Conservation (phyloP, 2,888 invertebrate genomes). For the Apamea sordens region DNA sequence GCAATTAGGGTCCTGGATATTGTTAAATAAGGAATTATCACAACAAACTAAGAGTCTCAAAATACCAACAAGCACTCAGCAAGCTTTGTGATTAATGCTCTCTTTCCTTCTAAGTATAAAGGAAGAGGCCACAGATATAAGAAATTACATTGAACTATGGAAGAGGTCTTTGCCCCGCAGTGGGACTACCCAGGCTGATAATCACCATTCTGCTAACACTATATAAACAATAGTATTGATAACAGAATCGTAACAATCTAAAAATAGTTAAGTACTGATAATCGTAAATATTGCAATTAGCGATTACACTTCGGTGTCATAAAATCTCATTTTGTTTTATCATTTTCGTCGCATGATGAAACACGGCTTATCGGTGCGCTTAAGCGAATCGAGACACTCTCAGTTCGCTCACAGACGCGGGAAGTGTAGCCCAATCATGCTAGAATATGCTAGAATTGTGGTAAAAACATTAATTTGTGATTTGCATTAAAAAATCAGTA, state of each 20-base stretch:
- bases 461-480: constrained; percentile 1
- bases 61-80: no score
- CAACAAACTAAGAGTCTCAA: no score
- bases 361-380: constrained; percentile 50
- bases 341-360: constrained; percentile 59
- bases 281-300: not conserved
- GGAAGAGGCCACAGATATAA: not conserved
- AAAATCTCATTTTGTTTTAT: constrained; percentile 47
- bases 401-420: constrained; percentile 25
- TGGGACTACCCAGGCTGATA: not conserved
- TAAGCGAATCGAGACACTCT: constrained; percentile 50
- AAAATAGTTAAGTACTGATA: not conserved
- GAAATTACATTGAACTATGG: no score
- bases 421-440: constrained; percentile 21
- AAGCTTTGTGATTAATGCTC: no score
- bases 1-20: no score
- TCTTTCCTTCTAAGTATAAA: not conserved
- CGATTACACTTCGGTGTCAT: constrained; percentile 57
- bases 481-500: not conserved
- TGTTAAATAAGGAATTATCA: no score
- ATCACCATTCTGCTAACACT: not conserved
- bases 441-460: constrained; percentile 3
- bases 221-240: not conserved
- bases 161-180: not conserved
- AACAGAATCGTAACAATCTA: constrained; percentile 1